phyloP scores from a whole-genome alignment of 2,797 vertebrate species.

The Pipistrellus nathusii region DNA sequence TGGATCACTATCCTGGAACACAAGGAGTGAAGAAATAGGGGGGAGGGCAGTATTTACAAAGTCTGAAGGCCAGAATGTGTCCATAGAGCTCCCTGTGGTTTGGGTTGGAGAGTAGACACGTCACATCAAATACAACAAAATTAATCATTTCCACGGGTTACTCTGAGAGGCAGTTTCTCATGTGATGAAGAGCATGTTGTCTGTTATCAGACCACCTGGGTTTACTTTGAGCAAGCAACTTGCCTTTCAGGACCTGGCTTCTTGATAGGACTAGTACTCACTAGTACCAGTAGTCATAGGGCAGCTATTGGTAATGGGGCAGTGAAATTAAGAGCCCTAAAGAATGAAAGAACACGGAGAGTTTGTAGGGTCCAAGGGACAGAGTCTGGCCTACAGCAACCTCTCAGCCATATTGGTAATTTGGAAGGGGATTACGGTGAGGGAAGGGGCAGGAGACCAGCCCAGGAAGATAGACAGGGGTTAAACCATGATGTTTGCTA shows the following conservation, averaged over 20 bases:
- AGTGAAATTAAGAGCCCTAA: background rate
- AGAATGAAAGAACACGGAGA: background rate
- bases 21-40: background rate
- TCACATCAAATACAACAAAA: background rate
- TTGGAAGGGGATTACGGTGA: background rate
- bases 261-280: background rate
- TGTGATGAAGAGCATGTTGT: background rate
- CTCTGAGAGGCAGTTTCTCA: background rate
- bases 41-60: background rate
- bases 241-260: background rate
- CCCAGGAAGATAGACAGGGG: background rate
- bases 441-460: background rate
- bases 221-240: background rate
- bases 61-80: background rate
- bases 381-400: background rate
- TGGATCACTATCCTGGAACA: background rate
- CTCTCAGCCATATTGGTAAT: background rate
- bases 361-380: background rate
- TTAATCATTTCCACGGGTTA: background rate
- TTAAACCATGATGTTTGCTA: background rate
- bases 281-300: background rate
- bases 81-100: background rate
- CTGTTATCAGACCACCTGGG: background rate
- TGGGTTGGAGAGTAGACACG: background rate
- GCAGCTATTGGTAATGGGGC: background rate